phyloP scores from a whole-genome alignment of 2,888 invertebrate species.

The Plagiodera versicolora region DNA sequence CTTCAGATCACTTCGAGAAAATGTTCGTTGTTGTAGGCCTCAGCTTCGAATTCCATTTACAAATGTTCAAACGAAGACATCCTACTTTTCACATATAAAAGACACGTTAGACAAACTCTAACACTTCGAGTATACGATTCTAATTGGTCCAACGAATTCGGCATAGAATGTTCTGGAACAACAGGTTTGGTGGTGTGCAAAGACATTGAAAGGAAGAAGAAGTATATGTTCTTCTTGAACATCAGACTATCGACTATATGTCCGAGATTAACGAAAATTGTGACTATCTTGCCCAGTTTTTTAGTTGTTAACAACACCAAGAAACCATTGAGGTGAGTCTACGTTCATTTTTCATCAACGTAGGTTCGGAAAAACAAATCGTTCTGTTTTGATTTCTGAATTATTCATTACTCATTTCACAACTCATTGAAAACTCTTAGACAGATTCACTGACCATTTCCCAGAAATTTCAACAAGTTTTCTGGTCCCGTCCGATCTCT shows the following conservation, averaged over 20 bases:
- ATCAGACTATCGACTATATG: slow-evolving; percentile 70
- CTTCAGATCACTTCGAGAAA: neutral
- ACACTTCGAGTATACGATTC: slow-evolving; percentile 65
- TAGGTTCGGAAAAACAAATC: too few species aligned
- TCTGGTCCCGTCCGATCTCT: too few species aligned
- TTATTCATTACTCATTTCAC: too few species aligned
- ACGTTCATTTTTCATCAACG: too few species aligned
- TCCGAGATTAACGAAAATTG: slow-evolving; percentile 75
- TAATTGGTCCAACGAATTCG: slow-evolving; percentile 67
- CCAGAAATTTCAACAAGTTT: too few species aligned
- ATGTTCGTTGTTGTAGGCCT: slow-evolving; percentile 56
- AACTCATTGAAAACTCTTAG: neutral
- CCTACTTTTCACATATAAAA: slow-evolving; percentile 68
- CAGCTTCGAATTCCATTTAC: slow-evolving; percentile 63
- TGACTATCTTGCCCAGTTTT: slow-evolving; percentile 79
- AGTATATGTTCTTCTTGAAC: slow-evolving; percentile 72
- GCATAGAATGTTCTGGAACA: slow-evolving; percentile 71
- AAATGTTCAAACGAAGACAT: slow-evolving; percentile 64
- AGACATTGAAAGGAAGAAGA: slow-evolving; percentile 70
- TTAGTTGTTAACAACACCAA: slow-evolving; percentile 73
- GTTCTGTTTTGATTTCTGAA: too few species aligned
- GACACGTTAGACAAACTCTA: slow-evolving; percentile 57
- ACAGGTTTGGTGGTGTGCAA: slow-evolving; percentile 75
- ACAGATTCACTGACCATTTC: neutral
- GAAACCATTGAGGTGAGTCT: slow-evolving; percentile 53